Conservation (phyloP, 2,797 vertebrate genomes). For the Myotis pilosus region DNA sequence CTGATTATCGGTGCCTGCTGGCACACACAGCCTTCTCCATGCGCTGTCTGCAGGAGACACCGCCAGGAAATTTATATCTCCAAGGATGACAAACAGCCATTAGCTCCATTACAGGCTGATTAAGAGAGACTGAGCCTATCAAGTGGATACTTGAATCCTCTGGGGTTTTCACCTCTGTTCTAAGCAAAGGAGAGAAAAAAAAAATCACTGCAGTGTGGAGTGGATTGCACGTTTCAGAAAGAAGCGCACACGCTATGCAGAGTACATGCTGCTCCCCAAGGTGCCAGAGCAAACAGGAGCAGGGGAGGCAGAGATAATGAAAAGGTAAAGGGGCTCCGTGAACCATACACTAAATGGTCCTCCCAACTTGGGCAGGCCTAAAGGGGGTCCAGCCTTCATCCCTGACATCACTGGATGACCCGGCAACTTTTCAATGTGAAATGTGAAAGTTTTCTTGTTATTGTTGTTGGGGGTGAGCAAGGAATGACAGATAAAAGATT, state of each 20-base stretch:
- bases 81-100: conserved; percentile 91
- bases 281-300: conserved; percentile 63
- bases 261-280: conserved; percentile 59
- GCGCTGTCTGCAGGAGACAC: conserved; percentile 86
- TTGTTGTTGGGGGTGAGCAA: not conserved
- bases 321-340: conserved; percentile 54
- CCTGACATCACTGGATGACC: conserved; percentile 48
- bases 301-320: conserved; percentile 31
- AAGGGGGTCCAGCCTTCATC: conserved; percentile 1
- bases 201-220: conserved; percentile 72
- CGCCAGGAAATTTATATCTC: conserved; percentile 89
- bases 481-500: not conserved
- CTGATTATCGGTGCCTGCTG: conserved; percentile 84
- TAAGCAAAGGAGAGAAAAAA: conserved; percentile 73
- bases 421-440: conserved; percentile 52
- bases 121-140: conserved; percentile 86
- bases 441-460: conserved; percentile 23
- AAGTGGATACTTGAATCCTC: conserved; percentile 84
- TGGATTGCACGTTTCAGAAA: conserved; percentile 64
- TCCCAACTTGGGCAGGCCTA: not conserved
- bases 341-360: not conserved
- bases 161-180: conserved; percentile 83
- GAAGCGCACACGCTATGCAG: conserved; percentile 63
- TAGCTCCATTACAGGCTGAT: conserved; percentile 90
- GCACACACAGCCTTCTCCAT: conserved; percentile 83